Base-by-base conservation (phyloP, 2,113 vertebrate species). In the Prolemur simus region DNA sequence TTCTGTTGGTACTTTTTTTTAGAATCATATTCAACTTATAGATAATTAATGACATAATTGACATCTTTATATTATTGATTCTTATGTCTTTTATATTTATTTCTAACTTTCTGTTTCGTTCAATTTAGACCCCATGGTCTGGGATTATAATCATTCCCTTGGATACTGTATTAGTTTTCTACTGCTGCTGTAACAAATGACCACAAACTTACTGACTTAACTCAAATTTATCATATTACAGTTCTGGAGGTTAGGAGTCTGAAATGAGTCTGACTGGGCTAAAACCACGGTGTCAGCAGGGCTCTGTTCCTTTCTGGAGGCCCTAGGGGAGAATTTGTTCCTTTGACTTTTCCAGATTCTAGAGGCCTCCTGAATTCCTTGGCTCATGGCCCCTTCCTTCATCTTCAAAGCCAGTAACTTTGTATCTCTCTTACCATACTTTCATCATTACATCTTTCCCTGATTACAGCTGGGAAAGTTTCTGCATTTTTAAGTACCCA, bases 1-100 rank as follows among this genome's bases (percentile, higher is more conserved):
- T 34, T 77, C 13, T 20, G 25, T 74, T 64, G 15, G 32, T 64
- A 39, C 56, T 58, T 21, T 47, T 45, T 71, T 82, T 68, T 64
- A 21, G 37, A 89, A 89, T 63, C 39, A 78, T 39, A 64, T 58
- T 89, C 37, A 42, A 23, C 76, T 89, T 91, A 52, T 12, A 96
- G 87, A 74, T 37, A 66, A 90, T 56, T 76, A 13, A 89, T 37
- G 21, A 13, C 37, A 82, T 82, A 88, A 84, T 2, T 69, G 14
- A 47, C 56, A 89, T 81, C 32, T 96, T 85, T 64, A 39, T 54
- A 39, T 82, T 91, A 71, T 15, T 85, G 63, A 93, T 85, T 93
- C 27, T 90, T 66, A 73, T 37, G 8, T 68, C 5, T 94, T 68
- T 71, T 66, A 49, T 13, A 93, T 52, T 66, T 80, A 73, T 78